Evolutionary conservation across 2,888 invertebrate species (phyloP), one percentile per base, ranked within the genome.

Genomic region (Pseudanteris insignis): DNA sequence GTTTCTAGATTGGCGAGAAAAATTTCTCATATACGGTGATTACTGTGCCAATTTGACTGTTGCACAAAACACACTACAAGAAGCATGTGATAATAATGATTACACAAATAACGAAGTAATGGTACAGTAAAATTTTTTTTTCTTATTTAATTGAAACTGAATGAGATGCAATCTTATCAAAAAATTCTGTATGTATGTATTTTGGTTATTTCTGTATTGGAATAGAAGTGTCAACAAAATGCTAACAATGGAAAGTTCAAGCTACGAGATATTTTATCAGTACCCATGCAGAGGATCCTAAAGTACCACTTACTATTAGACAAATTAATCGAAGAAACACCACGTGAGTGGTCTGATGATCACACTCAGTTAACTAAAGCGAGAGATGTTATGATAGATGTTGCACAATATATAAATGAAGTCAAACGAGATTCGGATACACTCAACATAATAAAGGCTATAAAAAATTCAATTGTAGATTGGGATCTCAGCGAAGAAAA

Each of bases 231-330:
- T 79, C 96, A 97, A 81, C 89, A 90, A 72, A 91, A 92, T 75
- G 94, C 95, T 72, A 96, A 96, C 81, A 92, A 95, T 71, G 95
- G 95, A 8, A 90, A 94, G 76, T 95, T 98, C 76, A 93, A 95
- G 81, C 83, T 99, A 67, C 86, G 96, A 37, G 99, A 99, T 80
- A 91, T 99, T 65, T 83, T 99, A 34, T 94, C 96, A 12, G 96
- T 99, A 64, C 99, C 99, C 30, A 96, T 99, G 94, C 99, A 99
- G 82, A 85, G 99, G 77, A 91, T 99, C 68, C 86, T 99, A 64
- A 99, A 98, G 79, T 99, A 99, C 82, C 97, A 97, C 80, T 84
- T 99, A 48, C 83, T 99, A 38, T 82, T 98, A 51, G 92, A 94
- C 79, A 96, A 93, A 80, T 82, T 94, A 38, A 88, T 93, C 44